Base-by-base conservation (phyloP, 2,797 vertebrate genomes). In the Acanthiza pusilla region DNA sequence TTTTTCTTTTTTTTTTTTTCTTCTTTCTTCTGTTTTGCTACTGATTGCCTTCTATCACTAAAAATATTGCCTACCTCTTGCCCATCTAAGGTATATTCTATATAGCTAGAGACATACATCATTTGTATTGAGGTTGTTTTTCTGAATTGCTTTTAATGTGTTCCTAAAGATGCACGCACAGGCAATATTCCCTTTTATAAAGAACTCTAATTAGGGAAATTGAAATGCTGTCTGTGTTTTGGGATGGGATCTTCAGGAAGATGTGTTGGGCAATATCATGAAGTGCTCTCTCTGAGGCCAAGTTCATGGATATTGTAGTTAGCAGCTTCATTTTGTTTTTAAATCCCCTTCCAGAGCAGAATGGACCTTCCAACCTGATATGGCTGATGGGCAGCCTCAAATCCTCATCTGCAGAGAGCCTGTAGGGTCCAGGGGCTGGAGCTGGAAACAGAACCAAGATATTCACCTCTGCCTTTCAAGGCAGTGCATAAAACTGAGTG, bases 1-100 rank as follows among this genome's bases (percentile, higher is more conserved):
- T 3, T 16, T 22, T 5, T 11, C 19, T 6, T 30, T 10, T 6
- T 6, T 2, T 1, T 4, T 7, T 8, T 16, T 38, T 2, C 2
- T 43, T 8, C 10, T 57, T n/a, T 43, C 7, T 61, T 73, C n/a
- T 79, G 20, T 65, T 58, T 65, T 75, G 26, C 5, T 84, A 12
- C 38, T 34, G 30, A 6, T 19, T 53, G 7, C 15, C 5, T 88
- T 34, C 18, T 58, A 3, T 34, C 10, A 58, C 29, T 16, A 77
- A 47, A 91, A 34, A 21, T 27, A 38, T 11, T 40, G 13, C 13
- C 62, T 65, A 11, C 13, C 10, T 72, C 30, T 58, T 61, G 6
- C 25, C 7, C 9, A n/a, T 42, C 30, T 45, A 50, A 74, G 38
- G 9, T 48, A 13, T 16, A 8, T 57, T 77, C 16, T 53, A 22